These are phyloP conservation scores for Epirrita christyi DNA, from an alignment of 2,888 invertebrate genomes.

Conservation along the genomic window DNA sequence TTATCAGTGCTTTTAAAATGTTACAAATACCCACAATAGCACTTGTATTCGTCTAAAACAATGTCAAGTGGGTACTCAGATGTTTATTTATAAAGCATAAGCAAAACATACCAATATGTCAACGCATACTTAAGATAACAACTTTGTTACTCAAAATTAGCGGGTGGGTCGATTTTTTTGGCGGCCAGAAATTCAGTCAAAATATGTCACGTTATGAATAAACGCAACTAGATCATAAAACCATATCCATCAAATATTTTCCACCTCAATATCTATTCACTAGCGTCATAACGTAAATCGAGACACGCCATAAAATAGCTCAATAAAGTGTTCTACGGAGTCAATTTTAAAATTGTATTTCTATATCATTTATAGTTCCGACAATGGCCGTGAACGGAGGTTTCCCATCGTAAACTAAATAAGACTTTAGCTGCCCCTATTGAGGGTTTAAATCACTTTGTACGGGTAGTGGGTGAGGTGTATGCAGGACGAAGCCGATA, in stretches of 20 bases:
- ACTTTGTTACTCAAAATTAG: too few species aligned
- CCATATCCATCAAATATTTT: neutral
- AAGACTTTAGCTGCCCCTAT: conserved; percentile 19
- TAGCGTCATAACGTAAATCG: conserved; percentile 15
- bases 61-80: too few species aligned
- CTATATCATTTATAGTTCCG: conserved; percentile 34
- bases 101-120: too few species aligned
- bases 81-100: too few species aligned
- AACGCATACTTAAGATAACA: too few species aligned
- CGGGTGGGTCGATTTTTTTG: too few species aligned
- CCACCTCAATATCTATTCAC: conserved; percentile 11
- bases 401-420: conserved; percentile 10
- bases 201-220: neutral
- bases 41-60: too few species aligned
- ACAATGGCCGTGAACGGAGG: conserved; percentile 14
- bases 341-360: conserved; percentile 39
- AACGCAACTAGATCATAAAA: conserved; percentile 5
- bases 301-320: conserved; percentile 19
- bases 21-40: too few species aligned
- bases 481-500: conserved; percentile 23
- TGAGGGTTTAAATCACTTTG: conserved; percentile 18
- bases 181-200: neutral
- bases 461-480: conserved; percentile 12
- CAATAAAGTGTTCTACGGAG: conserved; percentile 25
- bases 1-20: too few species aligned